These are phyloP conservation scores for Adelosebastes latens DNA, from an alignment of 2,797 vertebrate genomes.

Conservation along the genomic window DNA sequence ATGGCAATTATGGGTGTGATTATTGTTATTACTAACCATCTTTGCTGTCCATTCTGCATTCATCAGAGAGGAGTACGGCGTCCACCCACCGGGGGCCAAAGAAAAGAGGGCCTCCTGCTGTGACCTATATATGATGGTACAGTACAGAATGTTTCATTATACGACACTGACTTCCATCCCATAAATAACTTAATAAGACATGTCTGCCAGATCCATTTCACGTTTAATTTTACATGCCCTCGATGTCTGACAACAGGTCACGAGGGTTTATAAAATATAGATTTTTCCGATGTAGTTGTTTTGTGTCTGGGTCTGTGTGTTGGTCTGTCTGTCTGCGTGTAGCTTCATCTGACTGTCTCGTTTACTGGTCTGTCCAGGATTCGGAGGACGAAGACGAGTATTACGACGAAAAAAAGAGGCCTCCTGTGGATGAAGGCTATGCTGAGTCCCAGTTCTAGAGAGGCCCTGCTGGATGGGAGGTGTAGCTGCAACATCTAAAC, in stretches of 20 bases:
- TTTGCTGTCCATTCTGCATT: constrained; percentile 8
- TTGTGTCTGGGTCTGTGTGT: constrained; percentile 5
- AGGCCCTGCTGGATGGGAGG: constrained; percentile 32
- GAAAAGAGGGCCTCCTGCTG: constrained; percentile 51
- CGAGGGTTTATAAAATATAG: constrained; percentile 59
- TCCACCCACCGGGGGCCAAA: constrained; percentile 1
- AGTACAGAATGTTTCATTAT: constrained; percentile 21
- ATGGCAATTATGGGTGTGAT: not conserved
- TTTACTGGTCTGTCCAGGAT: constrained; percentile 62
- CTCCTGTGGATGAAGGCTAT: constrained; percentile 28
- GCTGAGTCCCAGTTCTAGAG: constrained; percentile 76
- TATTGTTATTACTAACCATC: not conserved
- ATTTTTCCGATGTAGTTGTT: constrained; percentile 26
- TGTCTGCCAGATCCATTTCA: constrained; percentile 63
- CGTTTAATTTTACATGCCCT: constrained; percentile 66
- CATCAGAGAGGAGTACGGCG: constrained; percentile 66
- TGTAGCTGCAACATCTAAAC: constrained; percentile 8
- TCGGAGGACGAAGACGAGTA: constrained; percentile 60
- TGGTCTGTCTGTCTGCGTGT: not conserved
- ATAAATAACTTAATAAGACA: constrained; percentile 66
- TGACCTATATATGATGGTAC: constrained; percentile 71
- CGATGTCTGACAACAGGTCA: constrained; percentile 38
- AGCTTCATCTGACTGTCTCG: not conserved
- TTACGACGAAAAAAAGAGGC: constrained; percentile 46
- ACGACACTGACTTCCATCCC: constrained; percentile 6